phyloP scores from a whole-genome alignment of 2,888 invertebrate genomes.

The Tipula unca region DNA sequence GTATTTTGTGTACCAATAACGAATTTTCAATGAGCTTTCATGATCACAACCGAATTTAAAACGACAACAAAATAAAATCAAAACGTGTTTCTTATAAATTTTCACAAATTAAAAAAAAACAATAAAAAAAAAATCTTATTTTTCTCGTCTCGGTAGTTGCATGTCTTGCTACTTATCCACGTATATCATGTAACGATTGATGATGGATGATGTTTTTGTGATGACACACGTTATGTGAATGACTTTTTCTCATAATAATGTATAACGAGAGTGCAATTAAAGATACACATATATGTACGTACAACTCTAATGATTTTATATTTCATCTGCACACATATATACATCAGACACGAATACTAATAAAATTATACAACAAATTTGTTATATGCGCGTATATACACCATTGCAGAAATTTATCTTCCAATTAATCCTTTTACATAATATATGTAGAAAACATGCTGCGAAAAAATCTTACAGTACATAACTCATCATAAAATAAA shows the following conservation, averaged over 20 bases:
- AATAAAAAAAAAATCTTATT: background rate
- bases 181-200: background rate
- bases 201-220: background rate
- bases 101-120: background rate
- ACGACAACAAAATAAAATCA: background rate
- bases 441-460: background rate
- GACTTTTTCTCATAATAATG: background rate
- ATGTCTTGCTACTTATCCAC: background rate
- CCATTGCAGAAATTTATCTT: background rate
- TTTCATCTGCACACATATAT: background rate
- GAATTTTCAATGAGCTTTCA: background rate
- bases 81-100: background rate
- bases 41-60: background rate
- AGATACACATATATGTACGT: background rate
- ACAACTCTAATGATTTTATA: background rate
- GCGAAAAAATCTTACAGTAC: background rate
- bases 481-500: conserved; percentile 4
- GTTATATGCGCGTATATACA: background rate
- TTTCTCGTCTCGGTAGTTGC: background rate
- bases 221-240: conserved; percentile 4
- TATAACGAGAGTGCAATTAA: background rate
- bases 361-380: background rate
- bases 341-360: background rate
- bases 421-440: background rate
- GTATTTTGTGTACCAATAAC: too few relatives aligned